Conservation (phyloP, 2,113 vertebrate species). For the Hepsetus odoe region DNA sequence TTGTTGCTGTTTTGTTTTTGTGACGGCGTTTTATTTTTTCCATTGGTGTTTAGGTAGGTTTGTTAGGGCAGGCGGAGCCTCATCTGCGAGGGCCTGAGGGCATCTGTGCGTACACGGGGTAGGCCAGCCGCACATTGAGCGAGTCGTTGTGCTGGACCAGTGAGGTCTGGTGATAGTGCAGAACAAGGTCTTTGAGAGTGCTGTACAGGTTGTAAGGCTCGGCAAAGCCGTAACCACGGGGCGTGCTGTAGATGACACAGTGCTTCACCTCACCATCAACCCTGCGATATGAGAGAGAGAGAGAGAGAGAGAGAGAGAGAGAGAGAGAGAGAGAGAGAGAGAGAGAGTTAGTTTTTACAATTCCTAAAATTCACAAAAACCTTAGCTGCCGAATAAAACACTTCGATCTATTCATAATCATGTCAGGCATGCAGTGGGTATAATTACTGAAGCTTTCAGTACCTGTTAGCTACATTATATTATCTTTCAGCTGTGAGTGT, state of each 20-base stretch:
- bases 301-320: constrained; percentile 19
- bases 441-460: too few relatives aligned
- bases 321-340: constrained; percentile 43
- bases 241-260: constrained; percentile 96
- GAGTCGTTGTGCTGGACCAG: constrained; percentile 98
- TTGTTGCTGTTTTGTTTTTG: constrained; percentile 44
- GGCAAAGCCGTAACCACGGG: constrained; percentile 92
- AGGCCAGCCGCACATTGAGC: constrained; percentile 91
- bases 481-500: neutral
- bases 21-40: constrained; percentile 11
- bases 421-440: too few relatives aligned
- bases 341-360: neutral
- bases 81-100: constrained; percentile 89
- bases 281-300: constrained; percentile 74
- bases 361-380: too few relatives aligned
- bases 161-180: constrained; percentile 96
- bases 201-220: constrained; percentile 96
- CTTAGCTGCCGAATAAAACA: neutral
- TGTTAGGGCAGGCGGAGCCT: constrained; percentile 61
- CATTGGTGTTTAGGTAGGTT: constrained; percentile 28
- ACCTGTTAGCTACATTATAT: too few relatives aligned
- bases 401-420: neutral
- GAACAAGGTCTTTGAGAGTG: constrained; percentile 95
- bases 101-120: constrained; percentile 94
- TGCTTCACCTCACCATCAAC: constrained; percentile 95